A percentile compares a stretch with the other conserved stretches of the same genome.
These are phyloP conservation scores for Steinernema feltiae DNA, from an alignment of 1,140 invertebrate species.

Conservation along the genomic window DNA sequence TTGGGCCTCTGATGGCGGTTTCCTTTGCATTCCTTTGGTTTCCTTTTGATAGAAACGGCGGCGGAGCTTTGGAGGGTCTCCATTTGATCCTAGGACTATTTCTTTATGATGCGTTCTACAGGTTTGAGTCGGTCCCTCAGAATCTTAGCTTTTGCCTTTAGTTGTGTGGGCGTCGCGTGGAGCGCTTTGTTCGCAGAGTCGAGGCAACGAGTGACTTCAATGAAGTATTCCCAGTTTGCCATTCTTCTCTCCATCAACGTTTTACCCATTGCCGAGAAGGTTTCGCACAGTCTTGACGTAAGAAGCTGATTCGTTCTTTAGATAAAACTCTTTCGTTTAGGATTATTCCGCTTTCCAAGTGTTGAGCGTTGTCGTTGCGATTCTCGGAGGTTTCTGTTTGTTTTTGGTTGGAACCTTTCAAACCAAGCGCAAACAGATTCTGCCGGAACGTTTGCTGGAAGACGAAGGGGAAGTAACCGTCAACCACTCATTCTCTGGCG, in stretches of 20 bases:
- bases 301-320: slow-evolving; percentile 42
- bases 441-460: slow-evolving; percentile 34
- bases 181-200: slow-evolving; percentile 60
- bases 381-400: slow-evolving; percentile 45
- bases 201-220: slow-evolving; percentile 52
- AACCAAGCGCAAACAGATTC: slow-evolving; percentile 27
- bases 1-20: slow-evolving; percentile 58
- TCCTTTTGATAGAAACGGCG: slow-evolving; percentile 50
- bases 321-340: slow-evolving; percentile 31
- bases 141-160: slow-evolving; percentile 27
- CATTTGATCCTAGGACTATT: slow-evolving; percentile 59
- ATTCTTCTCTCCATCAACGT: slow-evolving; percentile 49
- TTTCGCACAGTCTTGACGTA: slow-evolving; percentile 55
- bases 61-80: slow-evolving; percentile 52
- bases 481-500: slow-evolving; percentile 18
- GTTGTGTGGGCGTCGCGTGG: slow-evolving; percentile 57
- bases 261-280: slow-evolving; percentile 49
- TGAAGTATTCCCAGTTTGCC: slow-evolving; percentile 56
- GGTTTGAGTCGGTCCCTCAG: slow-evolving; percentile 49
- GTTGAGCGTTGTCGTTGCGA: slow-evolving; percentile 45
- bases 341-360: slow-evolving; percentile 57
- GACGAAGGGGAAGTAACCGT: slow-evolving; percentile 15
- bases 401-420: slow-evolving; percentile 28
- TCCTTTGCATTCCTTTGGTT: slow-evolving; percentile 61
- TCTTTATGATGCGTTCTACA: slow-evolving; percentile 61